Conservation (phyloP, 2,113 vertebrate species). For the Planiliza haematocheilus region DNA sequence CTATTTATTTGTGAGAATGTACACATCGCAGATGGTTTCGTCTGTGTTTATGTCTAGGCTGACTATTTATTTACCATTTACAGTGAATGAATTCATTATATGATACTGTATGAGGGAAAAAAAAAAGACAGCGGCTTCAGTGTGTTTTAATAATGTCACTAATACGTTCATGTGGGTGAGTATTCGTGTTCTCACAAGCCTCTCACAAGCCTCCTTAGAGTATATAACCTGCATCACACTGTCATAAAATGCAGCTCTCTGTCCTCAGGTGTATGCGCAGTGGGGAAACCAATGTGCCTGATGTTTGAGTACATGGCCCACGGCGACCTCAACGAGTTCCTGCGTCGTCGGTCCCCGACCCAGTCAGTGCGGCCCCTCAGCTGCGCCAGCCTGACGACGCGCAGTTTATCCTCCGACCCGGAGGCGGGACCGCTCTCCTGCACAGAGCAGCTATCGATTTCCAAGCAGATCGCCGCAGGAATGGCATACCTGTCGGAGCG, state of each 20-base stretch:
- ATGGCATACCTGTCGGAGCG: constrained; percentile 98
- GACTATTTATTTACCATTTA: constrained; percentile 19
- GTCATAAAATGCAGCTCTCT: not conserved
- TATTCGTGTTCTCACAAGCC: constrained; percentile 18
- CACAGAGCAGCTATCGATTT: constrained; percentile 90
- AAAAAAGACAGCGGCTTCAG: not conserved
- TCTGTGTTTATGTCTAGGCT: constrained; percentile 59
- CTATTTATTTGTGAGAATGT: constrained; percentile 24
- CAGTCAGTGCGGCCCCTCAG: constrained; percentile 83
- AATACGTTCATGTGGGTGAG: constrained; percentile 13
- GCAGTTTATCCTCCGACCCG: constrained; percentile 77
- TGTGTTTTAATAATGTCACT: constrained; percentile 11
- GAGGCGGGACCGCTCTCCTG: constrained; percentile 83
- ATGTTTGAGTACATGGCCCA: constrained; percentile 99
- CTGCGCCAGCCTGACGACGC: constrained; percentile 74
- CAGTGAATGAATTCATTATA: constrained; percentile 48
- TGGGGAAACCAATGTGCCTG: constrained; percentile 97
- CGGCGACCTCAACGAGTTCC: constrained; percentile 95
- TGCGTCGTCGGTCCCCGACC: constrained; percentile 88
- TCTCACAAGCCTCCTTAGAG: not conserved
- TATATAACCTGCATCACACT: not conserved
- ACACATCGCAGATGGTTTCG: constrained; percentile 27
- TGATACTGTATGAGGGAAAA: not conserved
- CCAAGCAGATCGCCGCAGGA: constrained; percentile 93
- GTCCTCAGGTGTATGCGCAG: constrained; percentile 92